Evolutionary conservation across 2,888 invertebrate genomes (phyloP), one percentile per base, ranked within the genome.

Genomic region (Drosophila merina): DNA sequence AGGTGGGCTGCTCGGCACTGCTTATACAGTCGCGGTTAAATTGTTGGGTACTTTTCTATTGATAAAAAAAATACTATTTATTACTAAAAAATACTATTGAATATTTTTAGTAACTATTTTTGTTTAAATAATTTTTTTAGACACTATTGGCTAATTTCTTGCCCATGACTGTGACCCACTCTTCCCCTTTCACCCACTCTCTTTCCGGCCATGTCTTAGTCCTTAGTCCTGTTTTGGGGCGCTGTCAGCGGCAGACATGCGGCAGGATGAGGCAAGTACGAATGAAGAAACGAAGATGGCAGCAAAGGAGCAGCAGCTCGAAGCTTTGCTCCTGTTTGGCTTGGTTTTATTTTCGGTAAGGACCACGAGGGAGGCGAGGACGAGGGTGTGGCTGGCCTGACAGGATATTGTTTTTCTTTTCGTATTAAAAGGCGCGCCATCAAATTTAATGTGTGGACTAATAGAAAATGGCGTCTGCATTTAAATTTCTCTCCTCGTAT

Each of bases 401-500:
- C 76, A 77, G 86, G 66, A 84, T 83, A 79, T 78, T 76, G 72
- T 86, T 68, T 57, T 44, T 62, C 28, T 33, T 42, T 62, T 57
- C 36, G 52, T 12, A 66, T 33, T 54, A 44, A 52, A 64, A 49
- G 68, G 68, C 58, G 68, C 58, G 68, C 70, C 72, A 63, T 87
- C 76, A 78, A 82, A 87, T 82, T 82, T 82, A 82, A 82, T 87
- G 87, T 82, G 87, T 45, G 76, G 79, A 74, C 72, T 81, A 82
- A 82, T 82, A 87, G 87, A 82, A 70, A 82, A 82, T 82, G 87
- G 85, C 86, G 86, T 85, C 86, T 85, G 72, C 86, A 76, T 87
- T 83, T 83, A 85, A 87, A 87, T 85, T 85, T 74, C 14, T 3
- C 10, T 6, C 47, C 33, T 25, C 28, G 25, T 30, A 31, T n/a